These are phyloP conservation scores for Antedon mediterranea DNA, from an alignment of 53 echinoderm and acorn worm genomes.

Conservation along the genomic window DNA sequence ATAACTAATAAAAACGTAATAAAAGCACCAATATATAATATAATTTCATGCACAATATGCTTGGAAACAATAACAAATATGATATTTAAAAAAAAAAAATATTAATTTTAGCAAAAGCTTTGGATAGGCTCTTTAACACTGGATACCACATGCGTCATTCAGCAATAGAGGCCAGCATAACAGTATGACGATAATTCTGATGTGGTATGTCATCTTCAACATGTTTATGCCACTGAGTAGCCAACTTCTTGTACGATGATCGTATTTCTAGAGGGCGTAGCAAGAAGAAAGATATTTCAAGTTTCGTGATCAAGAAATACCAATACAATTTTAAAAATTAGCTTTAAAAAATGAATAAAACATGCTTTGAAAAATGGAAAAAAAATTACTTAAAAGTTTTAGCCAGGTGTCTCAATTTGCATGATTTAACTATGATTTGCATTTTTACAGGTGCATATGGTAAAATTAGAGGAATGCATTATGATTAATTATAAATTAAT, in stretches of 20 bases:
- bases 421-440: neutral
- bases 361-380: neutral
- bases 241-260: neutral
- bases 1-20: no score
- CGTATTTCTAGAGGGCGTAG: neutral
- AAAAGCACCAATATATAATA: no score
- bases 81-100: no score
- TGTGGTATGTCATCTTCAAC: neutral
- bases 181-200: neutral
- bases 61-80: no score
- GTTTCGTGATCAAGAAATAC: neutral
- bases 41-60: no score
- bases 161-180: neutral
- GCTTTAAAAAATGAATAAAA: neutral
- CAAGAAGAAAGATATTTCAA: neutral
- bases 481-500: no score
- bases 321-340: neutral
- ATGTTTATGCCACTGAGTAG: neutral
- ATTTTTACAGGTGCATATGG: no score
- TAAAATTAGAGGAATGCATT: no score
- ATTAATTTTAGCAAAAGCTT: no score
- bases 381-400: neutral
- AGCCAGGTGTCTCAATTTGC: neutral
- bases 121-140: no score
- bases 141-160: no score